Base-by-base conservation (phyloP, 92 coral and sea anemone species). In the Heliopora coerulea region DNA sequence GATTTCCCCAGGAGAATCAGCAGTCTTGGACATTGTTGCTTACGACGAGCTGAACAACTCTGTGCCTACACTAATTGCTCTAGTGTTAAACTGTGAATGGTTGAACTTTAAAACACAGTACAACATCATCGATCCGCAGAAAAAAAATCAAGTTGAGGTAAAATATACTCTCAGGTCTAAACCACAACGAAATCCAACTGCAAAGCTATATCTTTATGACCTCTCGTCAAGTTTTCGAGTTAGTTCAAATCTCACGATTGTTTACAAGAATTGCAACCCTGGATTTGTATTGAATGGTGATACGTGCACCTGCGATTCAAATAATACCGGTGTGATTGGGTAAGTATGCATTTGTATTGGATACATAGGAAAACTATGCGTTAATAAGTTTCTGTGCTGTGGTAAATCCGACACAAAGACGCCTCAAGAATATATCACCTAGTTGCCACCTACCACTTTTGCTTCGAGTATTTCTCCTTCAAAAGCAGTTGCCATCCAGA, bases 1-100 rank as follows among this genome's bases (percentile, higher is more conserved):
- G 97, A 65, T 90, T 1, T 85, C 84, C 15, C 97, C 97, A 52
- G 97, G 97, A 7, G 96, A 92, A 73, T 77, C 78, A 32, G 37
- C 60, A 12, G 62, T 79, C 8, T 58, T 92, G 18, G 67, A 85
- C 17, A 81, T 92, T 12, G 68, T 79, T 50, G 97, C 87, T 30
- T 62, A 65, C 10, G 97, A 92, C 62, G 91, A 92, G 56, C 82
- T 92, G 42, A 82, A 83, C 74, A 82, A 92, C 52, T 46, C 85
- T 10, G 78, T 92, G 0, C 87, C 82, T 65, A 85, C 97, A 56
- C 61, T 89, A 33, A 85, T 86, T 8, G 32, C 25, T 48, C 1
- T 24, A n/a, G 21, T 7, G 7, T 9, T 18, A 1, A 27, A 20
- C 33, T 17, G 62, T 7, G 18, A 20, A 24, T 70, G 77, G 77